Evolutionary conservation across 2,888 invertebrate species (phyloP).

Genomic region (Agriotes lineatus): DNA sequence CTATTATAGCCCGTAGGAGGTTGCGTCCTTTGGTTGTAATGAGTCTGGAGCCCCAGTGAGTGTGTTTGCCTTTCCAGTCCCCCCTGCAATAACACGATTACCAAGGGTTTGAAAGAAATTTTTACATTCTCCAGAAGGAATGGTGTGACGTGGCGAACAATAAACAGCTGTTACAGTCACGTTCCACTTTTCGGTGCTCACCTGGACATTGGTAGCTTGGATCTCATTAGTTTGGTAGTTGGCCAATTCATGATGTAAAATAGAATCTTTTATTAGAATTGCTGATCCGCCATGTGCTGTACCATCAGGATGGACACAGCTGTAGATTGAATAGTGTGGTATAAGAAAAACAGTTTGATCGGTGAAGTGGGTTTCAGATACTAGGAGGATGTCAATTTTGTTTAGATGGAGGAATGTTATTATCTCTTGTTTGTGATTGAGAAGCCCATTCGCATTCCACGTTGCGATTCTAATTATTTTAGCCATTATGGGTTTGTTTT

Average conservation of each 20-base stretch:
- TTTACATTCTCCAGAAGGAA: neutral
- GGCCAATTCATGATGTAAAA: slow-evolving; percentile 5
- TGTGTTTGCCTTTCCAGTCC: slow-evolving; percentile 45
- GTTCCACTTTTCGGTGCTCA: slow-evolving; percentile 5
- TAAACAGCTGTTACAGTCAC: slow-evolving; percentile 10
- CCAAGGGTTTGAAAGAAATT: slow-evolving; percentile 29
- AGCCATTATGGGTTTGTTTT: neutral
- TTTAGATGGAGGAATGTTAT: neutral
- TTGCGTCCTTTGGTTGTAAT: slow-evolving; percentile 14
- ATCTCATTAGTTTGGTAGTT: slow-evolving; percentile 10
- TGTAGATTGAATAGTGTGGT: neutral
- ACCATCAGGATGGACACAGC: slow-evolving; percentile 4
- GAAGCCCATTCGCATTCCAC: slow-evolving; percentile 19
- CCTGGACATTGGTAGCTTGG: slow-evolving; percentile 17
- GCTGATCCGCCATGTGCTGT: slow-evolving; percentile 5
- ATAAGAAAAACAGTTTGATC: neutral
- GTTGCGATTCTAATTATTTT: slow-evolving; percentile 15
- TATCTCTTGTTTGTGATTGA: slow-evolving; percentile 2
- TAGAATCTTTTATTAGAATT: neutral
- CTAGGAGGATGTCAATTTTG: slow-evolving; percentile 17
- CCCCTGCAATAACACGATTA: slow-evolving; percentile 41
- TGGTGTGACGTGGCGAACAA: slow-evolving; percentile 6
- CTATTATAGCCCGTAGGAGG: slow-evolving; percentile 2
- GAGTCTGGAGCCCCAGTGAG: slow-evolving; percentile 13
- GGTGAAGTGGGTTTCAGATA: slow-evolving; percentile 12